Percentiles rank a stretch among this genome's conserved stretches.
Conservation (phyloP, 1,140 invertebrate genomes). For the Platorchestia sp. region DNA sequence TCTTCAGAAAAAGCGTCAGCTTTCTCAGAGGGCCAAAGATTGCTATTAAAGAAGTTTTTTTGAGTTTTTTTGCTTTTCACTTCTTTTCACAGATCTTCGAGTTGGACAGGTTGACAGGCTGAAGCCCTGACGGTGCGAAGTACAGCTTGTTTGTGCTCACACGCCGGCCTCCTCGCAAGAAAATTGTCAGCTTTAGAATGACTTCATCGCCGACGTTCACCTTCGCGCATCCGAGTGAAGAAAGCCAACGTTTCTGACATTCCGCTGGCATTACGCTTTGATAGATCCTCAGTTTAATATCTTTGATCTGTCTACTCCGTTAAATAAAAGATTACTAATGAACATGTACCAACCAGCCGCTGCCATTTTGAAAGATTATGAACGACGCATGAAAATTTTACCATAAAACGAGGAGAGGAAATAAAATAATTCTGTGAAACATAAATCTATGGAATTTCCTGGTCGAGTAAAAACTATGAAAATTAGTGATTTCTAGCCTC, state of each 20-base stretch:
- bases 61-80: not conserved
- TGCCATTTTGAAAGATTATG: not conserved
- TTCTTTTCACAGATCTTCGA: not conserved
- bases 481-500: not conserved
- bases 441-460: not conserved
- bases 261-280: not conserved
- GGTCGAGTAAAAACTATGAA: not conserved
- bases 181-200: not conserved
- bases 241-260: not conserved
- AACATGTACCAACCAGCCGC: not conserved
- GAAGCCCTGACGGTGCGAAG: not conserved
- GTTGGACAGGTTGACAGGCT: constrained; percentile 9
- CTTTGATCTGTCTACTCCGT: not conserved
- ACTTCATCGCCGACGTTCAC: not conserved
- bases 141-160: not conserved
- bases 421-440: not conserved
- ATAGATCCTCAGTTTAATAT: not conserved
- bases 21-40: not conserved
- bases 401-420: not conserved
- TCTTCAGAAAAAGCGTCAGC: not conserved
- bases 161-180: too few relatives aligned
- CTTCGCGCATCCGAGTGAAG: not conserved
- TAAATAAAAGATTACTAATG: not conserved
- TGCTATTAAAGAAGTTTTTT: not conserved
- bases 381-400: not conserved